Base-by-base conservation (phyloP, 2,888 invertebrate genomes). In the Chouioia cunea region DNA sequence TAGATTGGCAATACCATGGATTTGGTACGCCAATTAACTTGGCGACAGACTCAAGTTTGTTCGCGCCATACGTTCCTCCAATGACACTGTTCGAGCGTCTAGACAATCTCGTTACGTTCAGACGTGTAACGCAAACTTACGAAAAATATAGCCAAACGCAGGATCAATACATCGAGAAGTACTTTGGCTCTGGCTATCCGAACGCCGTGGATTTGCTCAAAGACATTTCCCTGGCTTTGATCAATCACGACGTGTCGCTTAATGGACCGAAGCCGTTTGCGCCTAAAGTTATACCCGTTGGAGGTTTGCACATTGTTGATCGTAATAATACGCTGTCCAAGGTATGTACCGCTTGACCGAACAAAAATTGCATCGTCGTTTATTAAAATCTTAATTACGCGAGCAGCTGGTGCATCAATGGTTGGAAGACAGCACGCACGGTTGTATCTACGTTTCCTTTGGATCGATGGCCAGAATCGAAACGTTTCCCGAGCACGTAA, bases 211-310 rank as follows among this genome's bases (percentile, higher is more conserved):
- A 82, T 0, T 60, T 83, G 0, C 70, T 79, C 47, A 77, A 76
- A 16, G 83, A 86, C 64, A 47, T 87, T 57, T 65, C 80, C 2
- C 46, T 87, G 2, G 76, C 87, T 48, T 83, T 89, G 68, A 83
- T 89, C 0, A 90, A 89, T 77, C 87, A 88, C 20, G 89, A 89
- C 80, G 87, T 87, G 74, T 87, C 88, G 4, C 73, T 90, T 23
- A 87, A 87, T 70, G 89, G 89, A 0, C 83, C 88, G 0, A 87
- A 86, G 65, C 86, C 89, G 0, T 75, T 86, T 62, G 86, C 87
- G 0, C 86, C 88, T 0, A 86, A 87, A 59, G 82, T 89, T 18
- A 80, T 90, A 46, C 89, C 90, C 79, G 79, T 90, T 70, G 89
- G 89, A 4, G 90, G 90, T 3, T 78, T 89, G 64, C 89, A 89